Conservation (phyloP, 2,797 vertebrate species). For the Helarctos malayanus region DNA sequence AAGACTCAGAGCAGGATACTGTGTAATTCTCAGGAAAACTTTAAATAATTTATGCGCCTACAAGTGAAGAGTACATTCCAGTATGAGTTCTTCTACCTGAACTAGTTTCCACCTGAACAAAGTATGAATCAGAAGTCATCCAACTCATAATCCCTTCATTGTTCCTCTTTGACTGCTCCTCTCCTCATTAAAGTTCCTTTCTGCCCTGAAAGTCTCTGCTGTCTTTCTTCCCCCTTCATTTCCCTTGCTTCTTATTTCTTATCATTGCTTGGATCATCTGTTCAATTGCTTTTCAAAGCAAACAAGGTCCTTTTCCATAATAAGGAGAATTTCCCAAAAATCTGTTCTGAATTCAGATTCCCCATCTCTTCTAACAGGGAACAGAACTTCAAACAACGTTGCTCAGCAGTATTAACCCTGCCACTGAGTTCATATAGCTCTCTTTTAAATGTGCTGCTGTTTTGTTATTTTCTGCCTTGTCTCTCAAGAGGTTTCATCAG, state of each 20-base stretch:
- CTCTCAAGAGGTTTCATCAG: not conserved
- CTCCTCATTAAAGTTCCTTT: conserved; percentile 64
- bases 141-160: not conserved
- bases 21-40: not conserved
- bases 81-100: not conserved
- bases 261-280: not conserved
- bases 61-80: conserved; percentile 3
- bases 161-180: not conserved
- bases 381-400: not conserved
- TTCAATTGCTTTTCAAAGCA: not conserved
- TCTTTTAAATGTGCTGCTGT: not conserved
- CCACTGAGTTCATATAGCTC: not conserved
- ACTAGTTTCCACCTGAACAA: conserved; percentile 31
- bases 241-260: not conserved
- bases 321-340: not conserved
- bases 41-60: not conserved
- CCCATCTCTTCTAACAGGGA: not conserved
- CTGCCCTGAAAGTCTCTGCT: not conserved
- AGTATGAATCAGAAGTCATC: not conserved
- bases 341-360: not conserved
- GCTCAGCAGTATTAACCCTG: not conserved
- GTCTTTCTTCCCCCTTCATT: not conserved
- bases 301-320: not conserved
- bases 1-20: not conserved
- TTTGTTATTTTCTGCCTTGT: not conserved